Evolutionary conservation across 2,797 vertebrate genomes (phyloP).

Genomic region (Rhinatrema bivittatum): DNA sequence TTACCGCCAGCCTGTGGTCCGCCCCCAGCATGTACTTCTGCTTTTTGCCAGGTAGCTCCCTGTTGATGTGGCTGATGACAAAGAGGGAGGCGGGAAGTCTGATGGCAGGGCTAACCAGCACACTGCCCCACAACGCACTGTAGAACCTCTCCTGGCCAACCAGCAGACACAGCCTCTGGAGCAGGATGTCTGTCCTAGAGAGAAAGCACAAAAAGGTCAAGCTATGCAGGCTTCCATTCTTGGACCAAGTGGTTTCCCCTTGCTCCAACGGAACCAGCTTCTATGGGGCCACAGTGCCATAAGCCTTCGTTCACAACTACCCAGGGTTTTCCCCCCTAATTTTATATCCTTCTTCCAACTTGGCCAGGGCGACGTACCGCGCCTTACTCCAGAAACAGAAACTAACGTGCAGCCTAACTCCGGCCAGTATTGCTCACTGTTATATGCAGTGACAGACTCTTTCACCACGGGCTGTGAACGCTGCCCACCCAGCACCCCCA

Average conservation of each 20-base stretch:
- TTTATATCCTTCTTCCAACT: no score
- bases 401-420: no score
- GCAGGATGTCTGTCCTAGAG: slow-evolving; percentile 78
- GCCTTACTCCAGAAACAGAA: no score
- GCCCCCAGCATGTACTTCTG: slow-evolving; percentile 84
- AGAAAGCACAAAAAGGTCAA: neutral
- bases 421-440: no score
- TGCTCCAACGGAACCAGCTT: no score
- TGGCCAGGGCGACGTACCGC: no score
- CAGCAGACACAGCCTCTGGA: slow-evolving; percentile 75
- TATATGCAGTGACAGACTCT: no score
- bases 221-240: neutral
- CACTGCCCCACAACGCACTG: slow-evolving; percentile 81
- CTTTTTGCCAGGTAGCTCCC: slow-evolving; percentile 52
- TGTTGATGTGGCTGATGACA: slow-evolving; percentile 82
- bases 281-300: no score
- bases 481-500: no score
- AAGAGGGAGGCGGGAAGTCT: slow-evolving; percentile 87
- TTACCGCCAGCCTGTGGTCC: slow-evolving; percentile 72
- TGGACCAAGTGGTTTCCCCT: no score
- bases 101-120: slow-evolving; percentile 72
- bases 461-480: accelerated
- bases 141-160: slow-evolving; percentile 87
- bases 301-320: neutral
- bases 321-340: neutral